These are phyloP conservation scores for Lycocerus yunnanus DNA, from an alignment of 2,888 invertebrate genomes.

Conservation along the genomic window DNA sequence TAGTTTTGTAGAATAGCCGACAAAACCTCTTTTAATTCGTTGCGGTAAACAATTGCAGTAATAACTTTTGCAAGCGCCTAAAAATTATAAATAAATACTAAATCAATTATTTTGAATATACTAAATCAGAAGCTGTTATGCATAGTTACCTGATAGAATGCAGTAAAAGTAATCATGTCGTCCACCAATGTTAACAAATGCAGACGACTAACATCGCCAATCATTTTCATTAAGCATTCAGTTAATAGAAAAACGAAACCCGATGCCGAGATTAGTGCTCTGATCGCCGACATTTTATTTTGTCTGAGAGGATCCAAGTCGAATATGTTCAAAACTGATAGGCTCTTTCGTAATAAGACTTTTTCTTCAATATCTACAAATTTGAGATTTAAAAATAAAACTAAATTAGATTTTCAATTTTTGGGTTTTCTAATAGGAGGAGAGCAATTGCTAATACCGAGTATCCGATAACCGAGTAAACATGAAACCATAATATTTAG, in stretches of 20 bases:
- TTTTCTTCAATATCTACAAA: not conserved
- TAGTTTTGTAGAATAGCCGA: not conserved
- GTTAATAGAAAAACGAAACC: not conserved
- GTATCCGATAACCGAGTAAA: too few species aligned
- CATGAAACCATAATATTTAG: too few species aligned
- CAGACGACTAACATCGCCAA: not conserved
- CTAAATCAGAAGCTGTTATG: too few species aligned
- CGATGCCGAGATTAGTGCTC: not conserved
- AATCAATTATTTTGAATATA: too few species aligned
- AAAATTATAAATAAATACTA: too few species aligned
- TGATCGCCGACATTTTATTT: not conserved
- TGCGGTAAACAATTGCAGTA: not conserved
- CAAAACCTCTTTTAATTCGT: not conserved
- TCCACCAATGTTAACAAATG: not conserved
- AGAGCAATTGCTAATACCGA: too few species aligned
- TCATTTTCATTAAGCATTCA: not conserved
- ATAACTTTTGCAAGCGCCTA: not conserved
- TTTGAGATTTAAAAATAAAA: too few species aligned
- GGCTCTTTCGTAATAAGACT: not conserved
- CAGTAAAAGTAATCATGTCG: not conserved
- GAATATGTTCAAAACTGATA: not conserved
- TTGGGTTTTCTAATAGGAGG: too few species aligned
- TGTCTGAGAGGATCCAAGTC: not conserved
- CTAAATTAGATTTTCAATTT: too few species aligned
- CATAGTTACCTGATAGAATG: not conserved